Base-by-base conservation (phyloP, 2,797 vertebrate species). In the Poecilia gillii region DNA sequence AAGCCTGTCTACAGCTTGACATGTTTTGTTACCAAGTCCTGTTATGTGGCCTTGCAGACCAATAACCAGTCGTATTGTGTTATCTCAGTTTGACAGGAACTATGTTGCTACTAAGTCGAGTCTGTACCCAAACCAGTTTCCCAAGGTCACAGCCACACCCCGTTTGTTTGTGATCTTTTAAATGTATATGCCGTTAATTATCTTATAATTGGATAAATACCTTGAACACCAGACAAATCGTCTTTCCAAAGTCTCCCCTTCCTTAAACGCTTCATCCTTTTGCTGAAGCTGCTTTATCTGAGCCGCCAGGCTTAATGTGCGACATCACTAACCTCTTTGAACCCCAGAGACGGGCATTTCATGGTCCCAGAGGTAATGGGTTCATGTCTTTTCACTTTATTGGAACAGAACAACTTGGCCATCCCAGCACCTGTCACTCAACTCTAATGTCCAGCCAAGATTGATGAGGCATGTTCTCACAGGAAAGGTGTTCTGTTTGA, bases 231-330 rank as follows among this genome's bases (percentile, higher is more conserved):
- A 45, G 36, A 28, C 55, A 51, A 70, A 73, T 76, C 75, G 16
- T 31, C 41, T 73, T 14, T 78, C 49, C 33, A 45, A 55, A 43
- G 39, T 2, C 41, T 20, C 14, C 66, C 28, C 4, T 77, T 75
- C 74, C 66, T 46, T 90, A 90, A 89, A 90, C 80, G 25, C 74
- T 36, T 66, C 41, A 73, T 73, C 36, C 64, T 59, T 28, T n/a
- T 46, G 11, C 51, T 71, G 18, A 73, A 64, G 46, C 73, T 36
- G 18, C 28, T 73, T 39, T 53, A 74, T 71, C 76, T 79, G 80
- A 89, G 85, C 59, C 45, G 83, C 74, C 74, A 74, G 82, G 91
- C 87, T 93, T 94, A 93, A 93, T 90, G 87, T 83, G 47, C 80
- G 20, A 46, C 85, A 84, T 91, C 90, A 89, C 70, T 84, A 72